Evolutionary conservation across 2,888 invertebrate species (phyloP).

Genomic region (Mimachlamys varia): DNA sequence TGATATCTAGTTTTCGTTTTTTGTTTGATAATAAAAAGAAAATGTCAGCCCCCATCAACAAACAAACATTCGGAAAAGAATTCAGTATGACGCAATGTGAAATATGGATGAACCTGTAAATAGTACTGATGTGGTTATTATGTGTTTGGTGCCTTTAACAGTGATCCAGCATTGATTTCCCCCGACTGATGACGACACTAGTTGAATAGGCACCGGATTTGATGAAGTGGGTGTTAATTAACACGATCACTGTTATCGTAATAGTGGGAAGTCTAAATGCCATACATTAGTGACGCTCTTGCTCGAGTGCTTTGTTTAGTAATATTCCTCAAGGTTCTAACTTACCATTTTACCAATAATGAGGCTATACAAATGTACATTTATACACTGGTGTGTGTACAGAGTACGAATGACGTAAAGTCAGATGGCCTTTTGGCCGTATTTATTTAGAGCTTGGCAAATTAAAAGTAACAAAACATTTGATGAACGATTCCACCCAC

Average conservation of each 20-base stretch:
- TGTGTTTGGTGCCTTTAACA: background rate
- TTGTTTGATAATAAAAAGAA: too few relatives aligned
- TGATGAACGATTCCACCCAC: background rate
- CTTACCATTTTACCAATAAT: background rate
- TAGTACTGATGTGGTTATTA: background rate
- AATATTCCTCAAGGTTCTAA: constrained; percentile 14
- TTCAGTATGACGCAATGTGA: background rate
- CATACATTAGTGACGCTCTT: background rate
- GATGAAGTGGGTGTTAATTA: background rate
- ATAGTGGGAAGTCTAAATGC: background rate
- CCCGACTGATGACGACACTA: background rate
- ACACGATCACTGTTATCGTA: background rate
- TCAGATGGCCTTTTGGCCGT: background rate
- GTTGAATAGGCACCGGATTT: background rate
- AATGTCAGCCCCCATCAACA: background rate
- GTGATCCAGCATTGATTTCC: background rate
- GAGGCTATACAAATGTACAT: background rate
- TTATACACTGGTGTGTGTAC: background rate
- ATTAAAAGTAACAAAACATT: background rate
- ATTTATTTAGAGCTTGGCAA: background rate
- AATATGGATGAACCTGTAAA: background rate
- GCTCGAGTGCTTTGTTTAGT: background rate
- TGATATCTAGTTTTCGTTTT: too few relatives aligned
- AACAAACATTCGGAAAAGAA: background rate
- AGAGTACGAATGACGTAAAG: background rate